Conservation (phyloP, 2,113 vertebrate genomes). For the Seriola aureovittata region DNA sequence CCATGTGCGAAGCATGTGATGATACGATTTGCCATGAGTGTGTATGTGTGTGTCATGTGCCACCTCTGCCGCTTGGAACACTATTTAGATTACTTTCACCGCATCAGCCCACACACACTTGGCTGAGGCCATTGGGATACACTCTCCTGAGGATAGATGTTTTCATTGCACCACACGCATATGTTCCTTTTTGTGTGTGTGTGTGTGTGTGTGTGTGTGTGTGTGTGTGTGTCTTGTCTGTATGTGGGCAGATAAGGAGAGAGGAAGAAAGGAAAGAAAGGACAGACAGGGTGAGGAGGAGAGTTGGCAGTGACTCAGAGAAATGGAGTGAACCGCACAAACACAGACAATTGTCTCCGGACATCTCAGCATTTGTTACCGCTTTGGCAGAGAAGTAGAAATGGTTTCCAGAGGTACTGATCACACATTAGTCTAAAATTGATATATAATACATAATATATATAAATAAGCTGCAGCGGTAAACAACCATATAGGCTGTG, state of each 20-base stretch:
- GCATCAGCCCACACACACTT: conserved; percentile 73
- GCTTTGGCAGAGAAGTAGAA: background rate
- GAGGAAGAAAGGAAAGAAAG: conserved; percentile 21
- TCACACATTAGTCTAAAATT: background rate
- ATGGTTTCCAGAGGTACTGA: background rate
- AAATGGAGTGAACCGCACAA: conserved; percentile 20
- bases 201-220: conserved; percentile 34
- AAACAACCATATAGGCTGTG: background rate
- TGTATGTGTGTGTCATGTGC: conserved; percentile 29
- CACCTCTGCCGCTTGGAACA: conserved; percentile 50
- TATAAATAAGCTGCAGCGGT: background rate
- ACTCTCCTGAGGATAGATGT: conserved; percentile 64
- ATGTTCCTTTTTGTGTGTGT: conserved; percentile 7
- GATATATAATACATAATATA: background rate
- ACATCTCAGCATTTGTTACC: background rate
- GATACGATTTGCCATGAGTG: conserved; percentile 58
- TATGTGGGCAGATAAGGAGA: conserved; percentile 26
- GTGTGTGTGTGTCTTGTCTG: conserved; percentile 14
- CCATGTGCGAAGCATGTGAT: conserved; percentile 56
- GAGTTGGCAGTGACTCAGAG: conserved; percentile 24
- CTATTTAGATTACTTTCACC: conserved; percentile 83
- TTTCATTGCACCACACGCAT: conserved; percentile 51
- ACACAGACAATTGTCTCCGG: conserved; percentile 1
- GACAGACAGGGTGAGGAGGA: conserved; percentile 8
- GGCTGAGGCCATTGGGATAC: conserved; percentile 65